phyloP scores from a whole-genome alignment of 2,113 vertebrate species.

The Apus apus region DNA sequence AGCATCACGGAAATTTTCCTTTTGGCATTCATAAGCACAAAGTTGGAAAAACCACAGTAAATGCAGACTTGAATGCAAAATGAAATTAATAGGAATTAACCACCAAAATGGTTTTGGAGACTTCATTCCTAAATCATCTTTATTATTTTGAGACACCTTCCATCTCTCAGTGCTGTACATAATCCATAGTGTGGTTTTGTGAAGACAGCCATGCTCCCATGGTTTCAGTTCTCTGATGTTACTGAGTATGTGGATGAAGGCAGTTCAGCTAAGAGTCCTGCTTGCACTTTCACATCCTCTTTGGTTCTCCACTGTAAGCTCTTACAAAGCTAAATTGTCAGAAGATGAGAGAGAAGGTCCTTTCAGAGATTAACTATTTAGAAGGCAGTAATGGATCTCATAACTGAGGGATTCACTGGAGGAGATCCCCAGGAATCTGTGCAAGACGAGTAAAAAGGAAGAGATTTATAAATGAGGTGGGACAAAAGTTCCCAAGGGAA shows the following conservation, averaged over 20 bases:
- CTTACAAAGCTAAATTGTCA: neutral
- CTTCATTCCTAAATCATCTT: constrained; percentile 12
- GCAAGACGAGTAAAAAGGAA: neutral
- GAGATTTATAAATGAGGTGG: neutral
- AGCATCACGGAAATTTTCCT: constrained; percentile 33
- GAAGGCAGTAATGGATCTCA: neutral
- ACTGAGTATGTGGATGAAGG: neutral
- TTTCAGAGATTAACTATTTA: neutral
- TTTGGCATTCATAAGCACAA: constrained; percentile 10
- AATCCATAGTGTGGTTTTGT: neutral
- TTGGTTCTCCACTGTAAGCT: neutral
- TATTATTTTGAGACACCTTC: neutral
- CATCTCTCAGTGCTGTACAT: neutral
- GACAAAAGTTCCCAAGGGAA: neutral
- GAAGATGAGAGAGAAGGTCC: neutral
- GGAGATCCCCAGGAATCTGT: neutral
- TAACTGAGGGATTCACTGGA: neutral
- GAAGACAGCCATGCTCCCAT: neutral
- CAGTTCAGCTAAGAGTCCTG: neutral
- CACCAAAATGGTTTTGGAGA: neutral
- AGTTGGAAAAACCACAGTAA: neutral
- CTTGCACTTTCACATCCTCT: neutral
- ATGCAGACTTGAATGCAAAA: neutral
- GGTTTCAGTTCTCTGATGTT: neutral
- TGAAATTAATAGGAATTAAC: neutral